phyloP scores from a whole-genome alignment of 1,140 invertebrate genomes.

The Tribolium castaneum region DNA sequence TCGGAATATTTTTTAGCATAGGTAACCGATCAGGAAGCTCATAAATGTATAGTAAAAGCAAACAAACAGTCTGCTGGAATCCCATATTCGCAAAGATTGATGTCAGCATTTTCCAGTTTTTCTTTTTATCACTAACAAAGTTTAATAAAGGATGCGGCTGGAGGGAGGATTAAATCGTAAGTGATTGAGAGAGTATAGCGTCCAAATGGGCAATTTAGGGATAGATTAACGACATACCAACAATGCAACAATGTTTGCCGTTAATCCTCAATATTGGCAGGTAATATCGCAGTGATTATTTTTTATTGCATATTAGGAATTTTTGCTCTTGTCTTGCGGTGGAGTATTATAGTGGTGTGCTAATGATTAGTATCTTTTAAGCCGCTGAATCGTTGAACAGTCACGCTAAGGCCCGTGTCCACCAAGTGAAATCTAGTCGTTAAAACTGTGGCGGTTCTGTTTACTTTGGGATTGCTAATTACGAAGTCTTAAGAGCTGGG shows the following conservation, averaged over 20 bases:
- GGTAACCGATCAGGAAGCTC: neutral
- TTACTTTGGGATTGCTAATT: constrained; percentile 58
- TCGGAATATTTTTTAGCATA: constrained; percentile 4
- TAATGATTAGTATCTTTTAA: constrained; percentile 21
- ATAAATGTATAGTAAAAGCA: constrained; percentile 14
- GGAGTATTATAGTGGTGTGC: neutral
- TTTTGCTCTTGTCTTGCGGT: constrained; percentile 41
- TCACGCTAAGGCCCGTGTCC: constrained; percentile 36
- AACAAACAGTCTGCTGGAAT: neutral
- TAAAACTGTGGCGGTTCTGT: constrained; percentile 51
- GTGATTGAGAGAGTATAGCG: neutral
- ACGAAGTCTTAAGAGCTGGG: constrained; percentile 58
- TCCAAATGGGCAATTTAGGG: constrained; percentile 8
- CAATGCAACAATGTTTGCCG: constrained; percentile 54
- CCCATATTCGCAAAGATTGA: neutral
- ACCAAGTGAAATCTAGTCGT: constrained; percentile 39
- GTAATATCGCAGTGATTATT: constrained; percentile 55
- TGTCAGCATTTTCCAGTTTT: neutral
- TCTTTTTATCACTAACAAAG: neutral
- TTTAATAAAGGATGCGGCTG: neutral
- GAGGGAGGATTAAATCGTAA: neutral
- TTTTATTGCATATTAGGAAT: constrained; percentile 58
- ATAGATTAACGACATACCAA: constrained; percentile 33
- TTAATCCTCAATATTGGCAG: constrained; percentile 59
- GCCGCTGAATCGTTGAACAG: constrained; percentile 34